Evolutionary conservation across 1,140 invertebrate species (phyloP), one percentile per base, ranked within the genome.

Genomic region (Rhopalosiphum padi): DNA sequence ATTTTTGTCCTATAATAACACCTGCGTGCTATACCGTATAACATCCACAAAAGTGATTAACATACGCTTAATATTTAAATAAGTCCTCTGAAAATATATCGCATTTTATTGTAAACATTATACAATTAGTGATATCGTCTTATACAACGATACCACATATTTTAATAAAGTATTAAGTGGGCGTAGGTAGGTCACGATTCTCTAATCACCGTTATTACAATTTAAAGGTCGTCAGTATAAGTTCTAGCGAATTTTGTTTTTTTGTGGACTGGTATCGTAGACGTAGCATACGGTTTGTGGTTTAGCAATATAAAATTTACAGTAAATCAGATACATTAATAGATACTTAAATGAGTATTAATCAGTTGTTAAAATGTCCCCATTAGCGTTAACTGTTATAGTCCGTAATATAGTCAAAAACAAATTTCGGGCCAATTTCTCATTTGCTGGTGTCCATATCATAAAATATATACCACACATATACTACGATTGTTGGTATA

Each of bases 131-230:
- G 15, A n/a, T 15, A 68, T 30, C 30, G 30, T 68, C 60, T 77
- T 35, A 77, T 41, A 41, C 60, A 30, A 7, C 60, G 60, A 77
- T 77, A n/a, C n/a, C 15, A n/a, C 60, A 51, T 51, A 51, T 51
- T 51, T 4, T 68, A 4, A 77, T 30, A 25, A 9, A 60, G n/a
- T 18, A 77, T 77, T 18, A n/a, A 77, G 15, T 18, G 6, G 60
- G 60, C 60, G n/a, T 77, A 77, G 30, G 60, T 77, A 77, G 60
- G 60, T 77, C 60, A 77, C n/a, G 60, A 77, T 77, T 77, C n/a
- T 15, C 60, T 77, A 77, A 77, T 77, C 30, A 77, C 60, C 11
- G 60, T 77, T 77, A n/a, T 77, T 77, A 77, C 60, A 35, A n/a
- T 77, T 77, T 77, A 77, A n/a, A 77, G n/a, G 60, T 77, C 30